Base-by-base conservation (phyloP, 2,113 vertebrate genomes). In the Cyrtonyx montezumae region DNA sequence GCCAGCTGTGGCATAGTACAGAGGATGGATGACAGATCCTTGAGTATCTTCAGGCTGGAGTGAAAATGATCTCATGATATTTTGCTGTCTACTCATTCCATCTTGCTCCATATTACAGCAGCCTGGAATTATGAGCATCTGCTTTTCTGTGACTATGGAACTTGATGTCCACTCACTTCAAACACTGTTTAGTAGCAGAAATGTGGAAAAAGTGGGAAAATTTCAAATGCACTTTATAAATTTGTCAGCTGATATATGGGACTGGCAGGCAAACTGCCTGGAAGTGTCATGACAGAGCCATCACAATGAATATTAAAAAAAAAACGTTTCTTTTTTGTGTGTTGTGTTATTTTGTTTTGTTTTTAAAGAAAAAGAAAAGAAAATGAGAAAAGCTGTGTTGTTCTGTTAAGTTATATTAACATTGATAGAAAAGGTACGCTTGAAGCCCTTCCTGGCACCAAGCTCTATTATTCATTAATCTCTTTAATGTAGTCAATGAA, bases 381-480 rank as follows among this genome's bases (percentile, higher is more conserved):
- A 43, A 48, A 15, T 62, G 51, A 49, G 23, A 84, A 69, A 45
- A 37, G 37, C 37, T 79, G 25, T 65, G 55, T 70, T 83, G 34
- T 61, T 95, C 59, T 59, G 87, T 79, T 91, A 90, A 95, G 93
- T 88, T 82, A 48, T 77, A 91, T 84, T 92, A 88, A 86, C 56
- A 79, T 12, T 43, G 79, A 78, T 80, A 88, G 40, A 66, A 67
- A 94, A 93, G n/a, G 55, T 75, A 45, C 13, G 65, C 63, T 91
- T 73, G 43, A 62, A 69, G 69, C 43, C 77, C 90, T 88, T 90
- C 69, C 43, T 93, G 95, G 82, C 79, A 91, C 9, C 61, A 58
- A 82, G 17, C 32, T 51, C 74, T 91, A 75, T 91, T 55, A 78
- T n/a, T 87, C 77, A 82, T 82, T 70, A 66, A 79, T 88, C 76